Evolutionary conservation across 2,888 invertebrate species (phyloP).

Genomic region (Crocallis elinguaria): DNA sequence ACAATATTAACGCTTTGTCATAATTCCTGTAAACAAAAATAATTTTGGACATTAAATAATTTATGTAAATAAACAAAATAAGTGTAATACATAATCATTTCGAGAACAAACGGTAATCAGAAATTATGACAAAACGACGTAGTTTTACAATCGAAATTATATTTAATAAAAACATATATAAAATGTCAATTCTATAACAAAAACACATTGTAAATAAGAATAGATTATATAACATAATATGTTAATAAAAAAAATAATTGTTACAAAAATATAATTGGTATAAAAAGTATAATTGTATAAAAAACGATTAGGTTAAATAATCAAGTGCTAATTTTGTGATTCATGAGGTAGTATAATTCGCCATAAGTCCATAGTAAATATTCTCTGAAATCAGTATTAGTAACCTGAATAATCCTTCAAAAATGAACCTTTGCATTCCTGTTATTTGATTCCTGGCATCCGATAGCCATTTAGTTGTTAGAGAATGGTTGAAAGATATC

Average conservation of each 20-base stretch:
- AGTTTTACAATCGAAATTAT: slow-evolving; percentile 55
- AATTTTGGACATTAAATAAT: slow-evolving; percentile 30
- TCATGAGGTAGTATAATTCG: slow-evolving; percentile 83
- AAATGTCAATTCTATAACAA: slow-evolving; percentile 79
- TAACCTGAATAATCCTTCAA: slow-evolving; percentile 46
- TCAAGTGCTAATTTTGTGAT: slow-evolving; percentile 76
- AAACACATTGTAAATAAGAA: slow-evolving; percentile 78
- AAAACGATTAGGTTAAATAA: slow-evolving; percentile 65
- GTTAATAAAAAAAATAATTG: slow-evolving; percentile 68
- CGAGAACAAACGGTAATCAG: slow-evolving; percentile 37
- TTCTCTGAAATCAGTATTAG: slow-evolving; percentile 63
- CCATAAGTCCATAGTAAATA: slow-evolving; percentile 65
- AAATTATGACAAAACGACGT: slow-evolving; percentile 55
- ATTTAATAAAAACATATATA: slow-evolving; percentile 65
- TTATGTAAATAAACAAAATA: slow-evolving; percentile 20
- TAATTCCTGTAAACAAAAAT: slow-evolving; percentile 46
- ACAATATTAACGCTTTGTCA: slow-evolving; percentile 70
- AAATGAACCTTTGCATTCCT: slow-evolving; percentile 68
- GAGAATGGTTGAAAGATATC: slow-evolving; percentile 40
- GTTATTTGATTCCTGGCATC: slow-evolving; percentile 62
- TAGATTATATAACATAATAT: slow-evolving; percentile 69
- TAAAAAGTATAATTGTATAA: slow-evolving; percentile 66
- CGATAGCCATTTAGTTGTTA: slow-evolving; percentile 59
- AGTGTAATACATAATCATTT: slow-evolving; percentile 10
- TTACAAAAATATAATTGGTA: slow-evolving; percentile 63